phyloP scores from a whole-genome alignment of 2,113 vertebrate species.

The Calonectris borealis region DNA sequence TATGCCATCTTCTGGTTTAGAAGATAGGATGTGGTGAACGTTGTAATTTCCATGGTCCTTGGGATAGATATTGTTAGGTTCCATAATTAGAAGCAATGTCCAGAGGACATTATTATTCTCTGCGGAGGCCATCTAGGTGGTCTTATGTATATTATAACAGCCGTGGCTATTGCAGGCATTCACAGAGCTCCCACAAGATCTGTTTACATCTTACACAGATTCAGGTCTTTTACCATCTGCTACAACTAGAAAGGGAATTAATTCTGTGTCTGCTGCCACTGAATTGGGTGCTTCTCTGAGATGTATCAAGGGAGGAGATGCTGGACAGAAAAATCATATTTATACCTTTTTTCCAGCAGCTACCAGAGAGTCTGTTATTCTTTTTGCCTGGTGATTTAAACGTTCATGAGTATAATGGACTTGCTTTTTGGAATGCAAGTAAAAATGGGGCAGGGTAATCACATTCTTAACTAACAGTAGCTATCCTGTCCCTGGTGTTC shows the following conservation, averaged over 20 bases:
- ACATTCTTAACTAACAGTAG: constrained; percentile 7
- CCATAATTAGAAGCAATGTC: background rate
- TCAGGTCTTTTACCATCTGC: background rate
- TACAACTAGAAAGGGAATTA: background rate
- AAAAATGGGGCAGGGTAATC: background rate
- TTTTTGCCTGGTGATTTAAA: background rate
- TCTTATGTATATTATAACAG: background rate
- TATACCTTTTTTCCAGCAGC: background rate
- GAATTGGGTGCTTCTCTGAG: background rate
- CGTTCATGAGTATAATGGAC: background rate
- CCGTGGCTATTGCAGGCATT: background rate
- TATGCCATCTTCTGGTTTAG: background rate
- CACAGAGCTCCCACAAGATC: background rate
- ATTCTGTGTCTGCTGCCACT: background rate
- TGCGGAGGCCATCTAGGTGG: background rate
- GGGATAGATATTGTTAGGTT: background rate
- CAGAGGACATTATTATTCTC: background rate
- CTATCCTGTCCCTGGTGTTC: background rate
- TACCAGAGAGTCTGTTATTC: background rate
- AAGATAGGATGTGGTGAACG: background rate
- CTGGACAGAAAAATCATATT: background rate
- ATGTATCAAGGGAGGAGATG: background rate
- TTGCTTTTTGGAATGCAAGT: background rate
- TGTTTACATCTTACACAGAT: background rate
- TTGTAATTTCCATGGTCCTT: background rate